Evolutionary conservation across 2,797 vertebrate genomes (phyloP).

Genomic region (Synaphobranchus kaupii): DNA sequence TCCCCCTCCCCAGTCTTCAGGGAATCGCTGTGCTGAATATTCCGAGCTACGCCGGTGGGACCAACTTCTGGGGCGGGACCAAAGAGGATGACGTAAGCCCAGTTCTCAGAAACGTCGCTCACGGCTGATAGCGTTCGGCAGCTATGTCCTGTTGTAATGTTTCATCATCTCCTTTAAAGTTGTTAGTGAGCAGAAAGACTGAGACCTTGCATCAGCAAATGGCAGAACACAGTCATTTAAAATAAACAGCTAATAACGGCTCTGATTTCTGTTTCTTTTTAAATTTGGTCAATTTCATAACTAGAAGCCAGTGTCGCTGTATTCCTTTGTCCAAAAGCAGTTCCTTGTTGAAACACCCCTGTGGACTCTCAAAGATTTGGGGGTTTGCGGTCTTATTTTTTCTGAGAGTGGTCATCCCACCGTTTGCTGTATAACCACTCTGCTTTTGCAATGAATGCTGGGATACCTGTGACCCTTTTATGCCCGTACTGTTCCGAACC

Average conservation of each 20-base stretch:
- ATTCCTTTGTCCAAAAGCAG: neutral
- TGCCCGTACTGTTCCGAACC: too few relatives aligned
- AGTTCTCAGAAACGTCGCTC: too few relatives aligned
- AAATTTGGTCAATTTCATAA: neutral
- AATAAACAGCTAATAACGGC: too few relatives aligned
- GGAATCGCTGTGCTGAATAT: constrained; percentile 96
- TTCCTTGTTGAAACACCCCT: neutral
- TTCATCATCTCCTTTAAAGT: neutral
- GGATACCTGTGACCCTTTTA: too few relatives aligned
- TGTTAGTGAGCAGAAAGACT: neutral
- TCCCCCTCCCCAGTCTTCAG: constrained; percentile 96
- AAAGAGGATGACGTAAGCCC: constrained; percentile 96
- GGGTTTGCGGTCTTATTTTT: neutral
- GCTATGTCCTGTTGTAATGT: neutral
- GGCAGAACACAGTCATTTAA: too few relatives aligned
- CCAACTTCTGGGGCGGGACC: constrained; percentile 98
- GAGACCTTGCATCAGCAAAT: too few relatives aligned
- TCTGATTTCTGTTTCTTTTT: too few relatives aligned
- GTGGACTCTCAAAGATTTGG: neutral
- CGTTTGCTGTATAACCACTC: too few relatives aligned
- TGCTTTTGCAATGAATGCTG: neutral
- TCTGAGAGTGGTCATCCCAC: neutral
- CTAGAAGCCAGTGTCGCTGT: neutral
- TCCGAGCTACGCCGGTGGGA: constrained; percentile 96
- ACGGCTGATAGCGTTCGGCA: neutral